Evolutionary conservation across 2,888 invertebrate species (phyloP).

Genomic region (Nomada goodeniana): DNA sequence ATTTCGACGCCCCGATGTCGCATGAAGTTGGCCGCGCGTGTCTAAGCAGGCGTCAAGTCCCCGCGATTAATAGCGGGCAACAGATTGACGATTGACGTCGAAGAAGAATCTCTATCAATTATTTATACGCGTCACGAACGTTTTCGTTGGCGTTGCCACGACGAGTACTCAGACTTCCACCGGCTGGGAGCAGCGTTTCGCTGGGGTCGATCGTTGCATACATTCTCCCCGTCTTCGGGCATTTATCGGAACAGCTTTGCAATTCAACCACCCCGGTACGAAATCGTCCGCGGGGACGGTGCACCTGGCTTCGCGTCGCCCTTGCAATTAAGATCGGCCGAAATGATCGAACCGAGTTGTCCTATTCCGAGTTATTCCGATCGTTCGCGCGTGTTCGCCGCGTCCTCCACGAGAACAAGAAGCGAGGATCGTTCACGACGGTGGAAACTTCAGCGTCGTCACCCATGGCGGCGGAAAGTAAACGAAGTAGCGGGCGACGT

Average conservation of each 20-base stretch:
- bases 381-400: neutral
- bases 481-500: slow-evolving; percentile 79
- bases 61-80: too few species aligned
- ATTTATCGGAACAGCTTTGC: too few species aligned
- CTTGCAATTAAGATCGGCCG: slow-evolving; percentile 60
- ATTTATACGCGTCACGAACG: neutral
- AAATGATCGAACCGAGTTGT: slow-evolving; percentile 4
- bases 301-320: neutral
- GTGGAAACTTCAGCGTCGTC: slow-evolving; percentile 42
- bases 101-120: neutral
- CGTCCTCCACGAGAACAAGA: slow-evolving; percentile 11
- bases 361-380: too few species aligned
- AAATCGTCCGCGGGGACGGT: neutral
- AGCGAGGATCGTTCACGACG: slow-evolving; percentile 2
- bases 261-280: too few species aligned
- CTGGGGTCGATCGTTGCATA: too few species aligned
- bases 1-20: neutral
- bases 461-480: slow-evolving; percentile 73
- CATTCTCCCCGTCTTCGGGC: too few species aligned
- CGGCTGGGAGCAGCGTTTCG: too few species aligned
- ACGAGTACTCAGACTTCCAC: too few species aligned
- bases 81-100: too few species aligned
- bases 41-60: too few species aligned
- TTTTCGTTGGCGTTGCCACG: too few species aligned
- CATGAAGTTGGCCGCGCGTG: too few species aligned